phyloP scores from a whole-genome alignment of 1,140 invertebrate genomes.

The Apocrypta bakeri region DNA sequence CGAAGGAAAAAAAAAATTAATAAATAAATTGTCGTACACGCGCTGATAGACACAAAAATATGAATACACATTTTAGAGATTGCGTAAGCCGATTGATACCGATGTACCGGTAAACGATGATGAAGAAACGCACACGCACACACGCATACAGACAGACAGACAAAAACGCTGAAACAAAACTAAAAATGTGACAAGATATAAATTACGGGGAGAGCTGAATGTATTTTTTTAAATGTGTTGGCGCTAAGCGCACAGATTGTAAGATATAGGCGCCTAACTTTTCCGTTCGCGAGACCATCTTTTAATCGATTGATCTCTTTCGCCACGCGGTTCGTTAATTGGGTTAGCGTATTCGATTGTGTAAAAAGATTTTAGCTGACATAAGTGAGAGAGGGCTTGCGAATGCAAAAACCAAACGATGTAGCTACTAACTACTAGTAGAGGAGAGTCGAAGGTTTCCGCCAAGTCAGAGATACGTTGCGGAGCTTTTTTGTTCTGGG shows the following conservation, averaged over 20 bases:
- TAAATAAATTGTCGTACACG: neutral
- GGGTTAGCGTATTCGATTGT: conserved; percentile 8
- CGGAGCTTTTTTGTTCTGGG: neutral
- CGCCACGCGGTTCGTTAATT: conserved; percentile 2
- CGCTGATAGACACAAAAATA: conserved; percentile 3
- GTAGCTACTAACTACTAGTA: neutral
- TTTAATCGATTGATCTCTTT: conserved; percentile 34
- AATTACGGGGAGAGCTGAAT: conserved; percentile 43
- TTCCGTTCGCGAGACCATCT: conserved; percentile 44
- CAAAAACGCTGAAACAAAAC: conserved; percentile 25
- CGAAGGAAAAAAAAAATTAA: conserved; percentile 1
- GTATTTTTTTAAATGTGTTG: conserved; percentile 58
- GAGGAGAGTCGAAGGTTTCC: neutral
- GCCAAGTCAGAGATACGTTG: neutral
- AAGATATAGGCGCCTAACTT: conserved; percentile 53
- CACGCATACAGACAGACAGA: neutral
- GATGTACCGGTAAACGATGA: no score
- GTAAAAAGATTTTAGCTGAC: conserved; percentile 40
- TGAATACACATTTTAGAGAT: conserved; percentile 16
- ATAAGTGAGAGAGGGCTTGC: neutral
- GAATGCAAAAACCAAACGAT: conserved; percentile 37
- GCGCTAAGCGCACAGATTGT: conserved; percentile 43
- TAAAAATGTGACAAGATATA: conserved; percentile 14
- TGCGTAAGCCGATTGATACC: no score
- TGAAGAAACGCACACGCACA: neutral